Percentiles rank a stretch among this genome's conserved stretches.
Conservation (phyloP, 2,888 invertebrate genomes). For the Drosophila dives region DNA sequence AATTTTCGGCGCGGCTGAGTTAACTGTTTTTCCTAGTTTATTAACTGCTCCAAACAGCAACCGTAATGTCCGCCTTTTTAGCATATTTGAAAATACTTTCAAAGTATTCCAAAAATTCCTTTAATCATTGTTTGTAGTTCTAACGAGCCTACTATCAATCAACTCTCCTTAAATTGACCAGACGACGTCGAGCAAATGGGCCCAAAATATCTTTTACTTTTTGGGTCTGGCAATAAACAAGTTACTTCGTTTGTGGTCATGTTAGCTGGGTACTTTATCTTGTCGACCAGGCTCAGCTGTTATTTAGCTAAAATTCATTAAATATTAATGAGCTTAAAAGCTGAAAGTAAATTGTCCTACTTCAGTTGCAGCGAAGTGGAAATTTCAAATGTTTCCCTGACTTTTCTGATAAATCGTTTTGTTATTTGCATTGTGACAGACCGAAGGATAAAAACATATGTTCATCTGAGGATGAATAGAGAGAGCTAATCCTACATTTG, state of each 20-base stretch:
- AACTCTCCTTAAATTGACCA: slow-evolving; percentile 51
- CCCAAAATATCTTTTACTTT: slow-evolving; percentile 5
- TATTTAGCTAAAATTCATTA: slow-evolving; percentile 62
- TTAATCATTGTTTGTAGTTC: background rate
- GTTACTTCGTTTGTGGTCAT: slow-evolving; percentile 35
- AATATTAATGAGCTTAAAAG: slow-evolving; percentile 74
- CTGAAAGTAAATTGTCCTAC: slow-evolving; percentile 64
- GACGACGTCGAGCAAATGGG: slow-evolving; percentile 13
- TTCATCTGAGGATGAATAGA: background rate
- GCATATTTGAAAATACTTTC: slow-evolving; percentile 9
- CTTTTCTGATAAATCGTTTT: slow-evolving; percentile 59
- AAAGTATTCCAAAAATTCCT: background rate
- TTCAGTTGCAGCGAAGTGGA: slow-evolving; percentile 25
- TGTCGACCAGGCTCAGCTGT: slow-evolving; percentile 59
- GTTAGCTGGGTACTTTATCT: slow-evolving; percentile 20
- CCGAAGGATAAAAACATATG: slow-evolving; percentile 1
- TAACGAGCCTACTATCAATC: slow-evolving; percentile 54
- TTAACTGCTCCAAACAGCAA: background rate
- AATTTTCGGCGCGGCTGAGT: background rate
- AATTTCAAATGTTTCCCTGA: slow-evolving; percentile 29
- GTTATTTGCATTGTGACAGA: slow-evolving; percentile 40
- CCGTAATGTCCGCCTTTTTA: background rate
- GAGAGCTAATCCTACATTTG: slow-evolving; percentile 40
- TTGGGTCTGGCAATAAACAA: slow-evolving; percentile 19
- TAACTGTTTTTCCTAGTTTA: background rate